Evolutionary conservation across 2,888 invertebrate species (phyloP).

Genomic region (Dioctria rufipes): DNA sequence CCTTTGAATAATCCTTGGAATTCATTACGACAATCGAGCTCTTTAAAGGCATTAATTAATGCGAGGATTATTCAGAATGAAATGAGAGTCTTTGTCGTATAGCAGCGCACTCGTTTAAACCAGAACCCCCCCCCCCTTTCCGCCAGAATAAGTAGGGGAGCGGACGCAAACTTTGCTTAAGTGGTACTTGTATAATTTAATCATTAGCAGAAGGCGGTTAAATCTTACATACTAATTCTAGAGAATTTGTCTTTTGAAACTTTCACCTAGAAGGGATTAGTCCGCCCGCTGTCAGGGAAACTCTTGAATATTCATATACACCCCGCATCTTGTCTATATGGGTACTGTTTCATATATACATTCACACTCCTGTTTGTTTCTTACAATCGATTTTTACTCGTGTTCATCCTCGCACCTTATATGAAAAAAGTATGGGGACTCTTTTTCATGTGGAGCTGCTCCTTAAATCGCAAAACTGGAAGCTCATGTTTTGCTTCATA

Average conservation of each 20-base stretch:
- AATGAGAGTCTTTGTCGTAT: conserved; percentile 25
- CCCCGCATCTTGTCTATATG: not conserved
- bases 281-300: conserved; percentile 26
- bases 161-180: conserved; percentile 18
- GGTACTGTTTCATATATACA: conserved; percentile 9
- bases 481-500: conserved; percentile 15
- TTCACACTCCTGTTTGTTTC: not conserved
- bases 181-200: conserved; percentile 57
- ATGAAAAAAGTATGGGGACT: conserved; percentile 10
- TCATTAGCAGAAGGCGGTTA: conserved; percentile 58
- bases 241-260: conserved; percentile 59
- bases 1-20: conserved; percentile 47
- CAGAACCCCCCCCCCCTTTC: not conserved
- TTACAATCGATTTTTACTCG: conserved; percentile 24
- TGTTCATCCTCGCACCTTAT: conserved; percentile 10
- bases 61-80: conserved; percentile 54
- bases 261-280: conserved; percentile 56
- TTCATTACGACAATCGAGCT: conserved; percentile 53
- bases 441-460: not conserved
- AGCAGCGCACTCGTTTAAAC: conserved; percentile 1
- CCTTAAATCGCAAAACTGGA: conserved; percentile 10
- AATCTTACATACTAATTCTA: conserved; percentile 58
- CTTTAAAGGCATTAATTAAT: conserved; percentile 57
- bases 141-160: not conserved
- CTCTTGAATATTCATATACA: conserved; percentile 56